Evolutionary conservation across 2,113 vertebrate species (phyloP), one percentile per base, ranked within the genome.

Genomic region (Lates calcarifer): DNA sequence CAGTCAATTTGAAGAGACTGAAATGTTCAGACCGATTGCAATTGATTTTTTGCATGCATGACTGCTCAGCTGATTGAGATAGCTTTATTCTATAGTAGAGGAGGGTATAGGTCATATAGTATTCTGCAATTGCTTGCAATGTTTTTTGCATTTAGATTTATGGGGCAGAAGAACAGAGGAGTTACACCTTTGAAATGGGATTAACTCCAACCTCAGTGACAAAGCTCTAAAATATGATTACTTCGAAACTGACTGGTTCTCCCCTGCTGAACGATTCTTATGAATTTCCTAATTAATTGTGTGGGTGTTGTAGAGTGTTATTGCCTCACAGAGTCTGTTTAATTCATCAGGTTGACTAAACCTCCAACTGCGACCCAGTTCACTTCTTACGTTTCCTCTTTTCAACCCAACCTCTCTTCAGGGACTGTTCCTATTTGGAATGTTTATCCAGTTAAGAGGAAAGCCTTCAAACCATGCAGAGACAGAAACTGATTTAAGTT

Each of bases 331-430:
- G 74, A 81, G 60, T 79, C 47, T 86, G 84, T 93, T 93, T 91
- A 90, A 91, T 92, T 92, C 74, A 92, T 92, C 81, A 87, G 78
- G 79, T 86, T 85, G 78, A 82, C 86, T 82, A 71, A 83, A 86
- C 77, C 84, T 84, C 91, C 67, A 28, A 90, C 77, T 76, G 82
- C 41, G 85, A 89, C 89, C 89, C 81, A 87, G 31, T 89, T 89
- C 80, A 67, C 74, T 90, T 87, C 66, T 82, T 60, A 20, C 53
- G 22, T 79, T 74, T 75, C 29, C 33, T 86, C 75, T 78, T 68
- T 72, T 85, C 71, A 84, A 41, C 58, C 56, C 81, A 56, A 28
- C 63, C 24, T 60, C 53, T 89, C 82, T 82, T 66, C 15, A 2
- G 87, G 84, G 77, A 86, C 62, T 82, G 43, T 13, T 89, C 41